phyloP scores from a whole-genome alignment of 2,797 vertebrate genomes.

The Gouania willdenowi region DNA sequence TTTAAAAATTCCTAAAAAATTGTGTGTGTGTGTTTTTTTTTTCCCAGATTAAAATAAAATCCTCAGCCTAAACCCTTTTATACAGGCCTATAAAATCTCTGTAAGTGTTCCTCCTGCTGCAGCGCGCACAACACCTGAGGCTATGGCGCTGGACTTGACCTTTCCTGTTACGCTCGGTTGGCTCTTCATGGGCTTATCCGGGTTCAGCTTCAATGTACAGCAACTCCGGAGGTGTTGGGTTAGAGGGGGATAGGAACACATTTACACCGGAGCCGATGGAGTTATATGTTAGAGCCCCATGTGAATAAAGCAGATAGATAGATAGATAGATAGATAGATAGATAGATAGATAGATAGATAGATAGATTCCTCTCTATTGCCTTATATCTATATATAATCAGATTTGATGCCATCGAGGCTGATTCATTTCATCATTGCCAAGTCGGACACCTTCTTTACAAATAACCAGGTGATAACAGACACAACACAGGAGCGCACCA shows the following conservation, averaged over 20 bases:
- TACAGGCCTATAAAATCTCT: too few relatives aligned
- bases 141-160: conserved; percentile 69
- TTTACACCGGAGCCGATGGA: conserved; percentile 65
- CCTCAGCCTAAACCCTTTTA: too few relatives aligned
- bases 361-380: conserved; percentile 14
- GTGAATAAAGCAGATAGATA: conserved; percentile 57
- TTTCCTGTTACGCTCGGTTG: conserved; percentile 21
- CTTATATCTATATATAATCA: conserved; percentile 43
- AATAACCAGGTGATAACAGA: conserved; percentile 77
- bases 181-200: conserved; percentile 52
- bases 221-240: conserved; percentile 50
- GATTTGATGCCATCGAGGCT: conserved; percentile 60
- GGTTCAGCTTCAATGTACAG: conserved; percentile 57
- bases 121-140: conserved; percentile 29
- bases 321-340: conserved; percentile 1
- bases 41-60: too few relatives aligned
- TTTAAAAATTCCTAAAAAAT: too few relatives aligned
- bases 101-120: too few relatives aligned
- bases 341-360: not conserved
- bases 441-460: conserved; percentile 76
- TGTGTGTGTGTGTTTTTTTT: too few relatives aligned
- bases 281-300: conserved; percentile 56
- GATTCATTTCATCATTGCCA: conserved; percentile 63
- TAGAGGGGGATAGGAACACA: conserved; percentile 55
- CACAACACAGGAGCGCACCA: conserved; percentile 67